A percentile compares a stretch with the other conserved stretches of the same genome.
Conservation (phyloP, 2,797 vertebrate species). For the Sciurus vulgaris region DNA sequence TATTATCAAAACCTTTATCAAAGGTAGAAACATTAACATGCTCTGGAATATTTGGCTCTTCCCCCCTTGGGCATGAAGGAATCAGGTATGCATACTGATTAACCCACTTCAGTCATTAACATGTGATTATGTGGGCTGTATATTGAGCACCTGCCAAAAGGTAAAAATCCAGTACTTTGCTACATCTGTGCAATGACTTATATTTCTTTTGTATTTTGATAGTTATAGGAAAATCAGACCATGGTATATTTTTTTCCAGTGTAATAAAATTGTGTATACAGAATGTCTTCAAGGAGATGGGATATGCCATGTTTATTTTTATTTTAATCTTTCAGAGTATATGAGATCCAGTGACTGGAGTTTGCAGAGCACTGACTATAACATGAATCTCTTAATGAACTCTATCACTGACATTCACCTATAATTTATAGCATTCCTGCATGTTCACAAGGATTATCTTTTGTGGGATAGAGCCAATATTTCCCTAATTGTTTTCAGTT, state of each 20-base stretch:
- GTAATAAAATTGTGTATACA: conserved; percentile 85
- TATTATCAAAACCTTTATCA: conserved; percentile 83
- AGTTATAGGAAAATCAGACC: conserved; percentile 84
- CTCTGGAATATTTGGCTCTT: conserved; percentile 84
- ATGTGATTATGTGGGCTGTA: conserved; percentile 94
- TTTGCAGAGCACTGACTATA: conserved; percentile 84
- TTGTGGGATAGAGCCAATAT: conserved; percentile 85
- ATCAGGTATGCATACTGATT: conserved; percentile 93
- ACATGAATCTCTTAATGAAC: conserved; percentile 85
- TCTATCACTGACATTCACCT: conserved; percentile 86
- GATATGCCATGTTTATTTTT: conserved; percentile 80
- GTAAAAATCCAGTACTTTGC: conserved; percentile 90
- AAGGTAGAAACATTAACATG: conserved; percentile 85
- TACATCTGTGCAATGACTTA: conserved; percentile 87
- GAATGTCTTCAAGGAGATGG: conserved; percentile 82
- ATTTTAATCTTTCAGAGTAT: conserved; percentile 82
- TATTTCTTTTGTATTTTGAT: conserved; percentile 88
- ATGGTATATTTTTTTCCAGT: conserved; percentile 80
- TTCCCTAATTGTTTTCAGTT: conserved; percentile 86
- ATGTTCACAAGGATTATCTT: conserved; percentile 87
- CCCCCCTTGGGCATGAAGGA: conserved; percentile 86
- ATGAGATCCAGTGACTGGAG: conserved; percentile 77
- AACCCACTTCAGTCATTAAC: conserved; percentile 93
- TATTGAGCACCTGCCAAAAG: conserved; percentile 94
- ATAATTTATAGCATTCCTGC: conserved; percentile 87